Conservation (phyloP, 2,888 invertebrate genomes). For the Acleris cristana region DNA sequence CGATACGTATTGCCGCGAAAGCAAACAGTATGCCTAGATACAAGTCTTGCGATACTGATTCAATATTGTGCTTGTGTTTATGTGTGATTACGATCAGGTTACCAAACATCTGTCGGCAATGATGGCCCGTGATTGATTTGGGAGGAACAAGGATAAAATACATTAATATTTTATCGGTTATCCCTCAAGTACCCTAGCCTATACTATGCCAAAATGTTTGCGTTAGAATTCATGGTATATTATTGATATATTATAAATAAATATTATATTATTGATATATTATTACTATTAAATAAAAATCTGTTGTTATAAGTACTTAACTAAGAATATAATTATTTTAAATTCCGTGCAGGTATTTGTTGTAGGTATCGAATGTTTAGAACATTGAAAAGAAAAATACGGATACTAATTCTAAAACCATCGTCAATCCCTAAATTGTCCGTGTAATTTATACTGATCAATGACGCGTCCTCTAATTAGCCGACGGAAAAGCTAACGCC, state of each 20-base stretch:
- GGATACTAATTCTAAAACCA: not conserved
- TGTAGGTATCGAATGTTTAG: too few species aligned
- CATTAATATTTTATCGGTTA: not conserved
- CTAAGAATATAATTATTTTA: too few species aligned
- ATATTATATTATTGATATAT: too few species aligned
- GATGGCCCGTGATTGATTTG: constrained; percentile 1
- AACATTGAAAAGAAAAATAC: too few species aligned
- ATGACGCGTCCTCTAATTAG: constrained; percentile 35
- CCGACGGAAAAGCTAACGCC: constrained; percentile 30
- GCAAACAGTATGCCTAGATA: constrained; percentile 38
- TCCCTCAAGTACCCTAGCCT: too few species aligned
- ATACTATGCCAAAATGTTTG: too few species aligned
- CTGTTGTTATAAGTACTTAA: too few species aligned
- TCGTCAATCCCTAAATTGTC: constrained; percentile 15
- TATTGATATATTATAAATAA: too few species aligned
- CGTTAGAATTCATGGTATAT: too few species aligned
- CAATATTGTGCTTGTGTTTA: constrained; percentile 38
- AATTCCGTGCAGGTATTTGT: too few species aligned
- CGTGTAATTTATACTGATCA: constrained; percentile 36
- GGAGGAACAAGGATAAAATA: not conserved
- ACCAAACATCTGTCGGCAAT: constrained; percentile 29
- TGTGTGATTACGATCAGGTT: constrained; percentile 39
- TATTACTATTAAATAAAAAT: too few species aligned
- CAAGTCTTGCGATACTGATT: constrained; percentile 35
- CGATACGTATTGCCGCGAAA: constrained; percentile 30